phyloP scores from a whole-genome alignment of 2,113 vertebrate genomes.

The Hipposideros armiger region DNA sequence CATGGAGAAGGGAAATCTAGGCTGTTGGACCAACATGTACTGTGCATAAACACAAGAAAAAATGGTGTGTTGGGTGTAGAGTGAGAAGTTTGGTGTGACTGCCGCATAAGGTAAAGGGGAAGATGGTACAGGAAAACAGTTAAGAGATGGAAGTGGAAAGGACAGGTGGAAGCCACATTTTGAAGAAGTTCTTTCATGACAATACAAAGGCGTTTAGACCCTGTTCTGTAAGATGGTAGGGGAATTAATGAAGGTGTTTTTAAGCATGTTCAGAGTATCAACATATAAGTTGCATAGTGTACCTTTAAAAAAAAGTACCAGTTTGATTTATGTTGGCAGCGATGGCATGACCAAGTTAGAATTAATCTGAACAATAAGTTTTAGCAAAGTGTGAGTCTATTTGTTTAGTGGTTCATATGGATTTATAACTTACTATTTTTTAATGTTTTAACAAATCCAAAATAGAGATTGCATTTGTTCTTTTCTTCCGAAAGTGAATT shows the following conservation, averaged over 20 bases:
- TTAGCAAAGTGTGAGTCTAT: not conserved
- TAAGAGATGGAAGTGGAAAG: not conserved
- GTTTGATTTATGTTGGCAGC: not conserved
- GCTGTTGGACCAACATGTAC: not conserved
- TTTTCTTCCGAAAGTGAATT: slow-evolving; percentile 38
- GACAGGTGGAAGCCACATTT: not conserved
- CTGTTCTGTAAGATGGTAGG: not conserved
- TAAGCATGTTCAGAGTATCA: not conserved
- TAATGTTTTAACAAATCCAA: not conserved
- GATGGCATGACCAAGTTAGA: not conserved
- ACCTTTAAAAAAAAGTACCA: not conserved
- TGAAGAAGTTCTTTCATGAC: not conserved
- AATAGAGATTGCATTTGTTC: not conserved
- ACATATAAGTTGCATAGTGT: not conserved
- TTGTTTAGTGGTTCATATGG: not conserved
- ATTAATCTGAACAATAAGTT: not conserved
- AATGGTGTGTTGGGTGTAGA: not conserved
- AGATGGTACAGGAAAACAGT: not conserved
- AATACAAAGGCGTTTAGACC: not conserved
- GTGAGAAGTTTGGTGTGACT: not conserved
- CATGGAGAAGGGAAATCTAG: not conserved
- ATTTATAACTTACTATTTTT: not conserved
- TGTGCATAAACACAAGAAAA: not conserved
- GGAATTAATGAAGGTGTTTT: not conserved
- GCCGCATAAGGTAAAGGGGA: not conserved